Evolutionary conservation across 2,797 vertebrate species (phyloP), one percentile per base, ranked within the genome.

Genomic region (Rhodeus uyekii): DNA sequence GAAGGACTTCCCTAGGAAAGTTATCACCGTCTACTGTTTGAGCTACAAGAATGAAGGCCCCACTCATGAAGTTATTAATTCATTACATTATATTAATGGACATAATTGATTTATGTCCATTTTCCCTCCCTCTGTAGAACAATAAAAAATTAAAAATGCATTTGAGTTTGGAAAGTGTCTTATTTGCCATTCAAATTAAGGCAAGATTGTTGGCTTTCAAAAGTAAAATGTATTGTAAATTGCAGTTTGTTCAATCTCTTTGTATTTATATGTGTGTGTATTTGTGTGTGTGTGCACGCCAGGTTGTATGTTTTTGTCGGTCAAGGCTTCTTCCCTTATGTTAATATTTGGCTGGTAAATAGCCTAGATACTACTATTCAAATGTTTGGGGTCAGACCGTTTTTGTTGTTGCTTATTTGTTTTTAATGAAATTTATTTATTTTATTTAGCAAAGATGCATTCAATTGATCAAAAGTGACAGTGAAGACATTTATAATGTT

Each of bases 261-360:
- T 72, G 4, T 76, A 8, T 55, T 8, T 80, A 32, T 73, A 65
- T 72, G 6, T 76, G 32, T 10, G 3, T 85, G 32, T 75, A 34
- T 78, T 19, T 32, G 27, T 72, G 79, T 74, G 5, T 29, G 29
- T 48, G 10, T 42, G 69, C 2, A 7, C 3, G 5, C 71, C 10
- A 50, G 22, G 1, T 48, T 50, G 3, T 67, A 8, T 5, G 22
- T 22, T 79, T 75, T 81, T 61, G 10, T 60, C 61, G 55, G 8
- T 79, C 58, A 24, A 82, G 7, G 65, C 79, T 77, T 86, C 76
- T 86, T 72, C 67, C 50, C 50, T 64, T 78, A 63, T 7, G 14
- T 22, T 36, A 22, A 55, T 58, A 36, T 42, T 39, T 60, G 12
- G 22, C 34, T 65, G 64, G 6, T 81, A 22, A 63, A 61, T 64